Conservation (phyloP, 2,113 vertebrate genomes). For the Fukomys damarensis region DNA sequence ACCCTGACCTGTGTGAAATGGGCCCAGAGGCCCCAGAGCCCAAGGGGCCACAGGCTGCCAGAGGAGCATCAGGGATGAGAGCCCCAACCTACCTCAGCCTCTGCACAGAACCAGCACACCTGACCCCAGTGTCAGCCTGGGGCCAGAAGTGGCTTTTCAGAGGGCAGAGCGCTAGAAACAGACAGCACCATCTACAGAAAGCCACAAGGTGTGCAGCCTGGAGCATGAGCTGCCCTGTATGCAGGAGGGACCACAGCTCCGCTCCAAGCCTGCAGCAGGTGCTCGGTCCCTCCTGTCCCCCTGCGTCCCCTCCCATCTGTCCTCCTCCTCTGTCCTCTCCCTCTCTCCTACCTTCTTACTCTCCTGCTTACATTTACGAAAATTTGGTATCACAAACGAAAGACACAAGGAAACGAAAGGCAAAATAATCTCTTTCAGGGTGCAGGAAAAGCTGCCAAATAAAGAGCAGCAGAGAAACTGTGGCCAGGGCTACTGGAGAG, state of each 20-base stretch:
- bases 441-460: neutral
- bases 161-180: constrained; percentile 48
- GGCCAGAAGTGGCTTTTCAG: constrained; percentile 32
- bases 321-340: no score
- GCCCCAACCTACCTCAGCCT: constrained; percentile 49
- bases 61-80: neutral
- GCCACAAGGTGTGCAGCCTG: neutral
- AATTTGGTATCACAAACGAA: neutral
- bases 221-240: neutral
- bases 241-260: neutral
- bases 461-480: fast-evolving
- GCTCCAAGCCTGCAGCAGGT: neutral
- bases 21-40: neutral
- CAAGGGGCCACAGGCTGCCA: neutral
- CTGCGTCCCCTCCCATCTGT: no score
- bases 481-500: fast-evolving
- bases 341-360: no score
- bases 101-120: neutral
- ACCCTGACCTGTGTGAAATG: neutral
- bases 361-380: neutral
- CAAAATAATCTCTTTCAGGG: fast-evolving
- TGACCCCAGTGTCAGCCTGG: constrained; percentile 4
- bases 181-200: constrained; percentile 41
- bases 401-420: neutral
- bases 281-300: neutral